These are phyloP conservation scores for Catharus minimus DNA, from an alignment of 2,113 vertebrate genomes.

Conservation along the genomic window DNA sequence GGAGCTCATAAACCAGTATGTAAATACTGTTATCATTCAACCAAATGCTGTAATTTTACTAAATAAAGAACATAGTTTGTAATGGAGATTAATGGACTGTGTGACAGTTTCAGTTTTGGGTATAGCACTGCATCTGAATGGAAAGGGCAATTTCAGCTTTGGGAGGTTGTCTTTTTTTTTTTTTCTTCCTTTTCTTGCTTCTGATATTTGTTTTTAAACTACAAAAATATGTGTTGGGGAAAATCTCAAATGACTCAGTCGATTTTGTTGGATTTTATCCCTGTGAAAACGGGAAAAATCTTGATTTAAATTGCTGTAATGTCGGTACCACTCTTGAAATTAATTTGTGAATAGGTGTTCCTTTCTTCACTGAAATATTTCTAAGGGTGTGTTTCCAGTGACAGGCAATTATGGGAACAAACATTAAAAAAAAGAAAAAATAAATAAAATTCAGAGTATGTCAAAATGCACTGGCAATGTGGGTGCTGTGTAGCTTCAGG, in stretches of 20 bases:
- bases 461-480: not conserved
- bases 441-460: rapidly evolving
- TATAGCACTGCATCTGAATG: not conserved
- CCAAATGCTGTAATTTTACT: conserved; percentile 52
- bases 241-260: not conserved
- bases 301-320: not conserved
- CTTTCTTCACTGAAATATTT: not conserved
- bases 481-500: not conserved
- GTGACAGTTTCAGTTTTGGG: conserved; percentile 35
- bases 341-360: not conserved
- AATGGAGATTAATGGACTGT: conserved; percentile 42
- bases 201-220: conserved; percentile 5
- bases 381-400: not conserved
- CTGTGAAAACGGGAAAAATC: not conserved
- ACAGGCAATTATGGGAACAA: not conserved
- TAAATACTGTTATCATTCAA: conserved; percentile 59
- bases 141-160: conserved; percentile 33
- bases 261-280: not conserved
- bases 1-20: conserved; percentile 54
- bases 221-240: not conserved
- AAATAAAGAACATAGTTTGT: conserved; percentile 60
- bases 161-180: not conserved
- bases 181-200: not conserved
- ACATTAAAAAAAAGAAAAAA: not conserved
- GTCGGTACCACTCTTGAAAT: not conserved